Percentiles rank a stretch among this genome's conserved stretches.
Evolutionary conservation across 2,888 invertebrate genomes (phyloP).

Genomic region (Loripinus fragilis): DNA sequence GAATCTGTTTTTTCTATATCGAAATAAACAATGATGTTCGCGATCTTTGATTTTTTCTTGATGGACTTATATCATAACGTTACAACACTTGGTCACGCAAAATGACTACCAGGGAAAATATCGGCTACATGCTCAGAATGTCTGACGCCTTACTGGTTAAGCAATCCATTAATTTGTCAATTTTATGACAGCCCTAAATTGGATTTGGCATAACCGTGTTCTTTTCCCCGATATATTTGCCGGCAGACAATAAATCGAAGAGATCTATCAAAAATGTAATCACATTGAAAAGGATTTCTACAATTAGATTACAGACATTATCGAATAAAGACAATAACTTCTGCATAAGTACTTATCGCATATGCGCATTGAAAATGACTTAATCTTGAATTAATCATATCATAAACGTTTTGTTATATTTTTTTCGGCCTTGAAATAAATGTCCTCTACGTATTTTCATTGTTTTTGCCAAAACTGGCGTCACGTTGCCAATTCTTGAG

Average conservation of each 20-base stretch:
- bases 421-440: no score
- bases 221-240: not conserved
- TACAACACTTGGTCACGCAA: not conserved
- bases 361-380: no score
- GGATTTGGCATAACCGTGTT: not conserved
- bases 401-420: no score
- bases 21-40: no score
- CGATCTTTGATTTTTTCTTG: no score
- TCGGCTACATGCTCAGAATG: not conserved
- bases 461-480: no score
- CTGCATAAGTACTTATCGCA: no score
- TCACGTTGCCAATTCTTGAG: no score
- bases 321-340: not conserved
- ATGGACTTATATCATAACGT: no score
- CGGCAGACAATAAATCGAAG: not conserved
- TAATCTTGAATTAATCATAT: no score
- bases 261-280: not conserved
- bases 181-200: not conserved
- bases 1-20: no score
- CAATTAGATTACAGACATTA: not conserved
- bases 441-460: no score
- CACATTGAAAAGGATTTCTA: not conserved
- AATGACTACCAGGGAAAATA: not conserved
- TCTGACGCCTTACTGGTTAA: not conserved
- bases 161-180: not conserved